Evolutionary conservation across 1,140 invertebrate genomes (phyloP).

Genomic region (Cydia pomonella): DNA sequence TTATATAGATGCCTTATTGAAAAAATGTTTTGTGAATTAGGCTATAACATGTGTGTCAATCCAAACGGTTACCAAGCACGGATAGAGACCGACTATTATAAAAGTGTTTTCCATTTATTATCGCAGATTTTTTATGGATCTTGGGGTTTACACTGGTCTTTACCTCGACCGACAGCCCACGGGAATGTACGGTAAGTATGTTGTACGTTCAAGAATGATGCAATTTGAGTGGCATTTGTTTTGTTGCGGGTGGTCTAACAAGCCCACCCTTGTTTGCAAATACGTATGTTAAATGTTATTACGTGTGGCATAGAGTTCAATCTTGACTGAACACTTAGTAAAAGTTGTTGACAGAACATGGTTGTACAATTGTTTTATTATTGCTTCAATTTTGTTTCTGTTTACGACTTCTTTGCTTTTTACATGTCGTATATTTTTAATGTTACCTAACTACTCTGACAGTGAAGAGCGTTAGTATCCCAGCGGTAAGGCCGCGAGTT

Average conservation of each 20-base stretch:
- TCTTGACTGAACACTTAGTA: neutral
- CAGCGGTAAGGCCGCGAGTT: too few relatives aligned
- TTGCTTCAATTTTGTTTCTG: neutral
- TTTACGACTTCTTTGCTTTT: too few relatives aligned
- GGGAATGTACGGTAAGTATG: neutral
- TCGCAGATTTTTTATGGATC: too few relatives aligned
- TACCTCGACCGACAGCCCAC: neutral
- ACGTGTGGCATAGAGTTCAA: neutral
- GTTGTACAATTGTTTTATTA: neutral
- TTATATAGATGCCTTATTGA: too few relatives aligned
- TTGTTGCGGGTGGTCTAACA: neutral
- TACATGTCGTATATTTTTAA: too few relatives aligned
- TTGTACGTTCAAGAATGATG: slow-evolving; percentile 1
- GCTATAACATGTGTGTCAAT: too few relatives aligned
- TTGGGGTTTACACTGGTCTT: neutral
- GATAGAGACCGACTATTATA: too few relatives aligned
- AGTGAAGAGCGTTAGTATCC: too few relatives aligned
- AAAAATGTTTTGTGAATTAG: too few relatives aligned
- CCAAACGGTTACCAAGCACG: too few relatives aligned
- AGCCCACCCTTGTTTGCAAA: neutral
- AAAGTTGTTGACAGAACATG: neutral
- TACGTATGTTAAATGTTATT: neutral
- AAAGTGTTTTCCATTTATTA: too few relatives aligned
- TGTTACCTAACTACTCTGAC: too few relatives aligned
- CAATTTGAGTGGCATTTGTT: neutral